These are phyloP conservation scores for Tinamus guttatus DNA, from an alignment of 2,113 vertebrate species.

Conservation along the genomic window DNA sequence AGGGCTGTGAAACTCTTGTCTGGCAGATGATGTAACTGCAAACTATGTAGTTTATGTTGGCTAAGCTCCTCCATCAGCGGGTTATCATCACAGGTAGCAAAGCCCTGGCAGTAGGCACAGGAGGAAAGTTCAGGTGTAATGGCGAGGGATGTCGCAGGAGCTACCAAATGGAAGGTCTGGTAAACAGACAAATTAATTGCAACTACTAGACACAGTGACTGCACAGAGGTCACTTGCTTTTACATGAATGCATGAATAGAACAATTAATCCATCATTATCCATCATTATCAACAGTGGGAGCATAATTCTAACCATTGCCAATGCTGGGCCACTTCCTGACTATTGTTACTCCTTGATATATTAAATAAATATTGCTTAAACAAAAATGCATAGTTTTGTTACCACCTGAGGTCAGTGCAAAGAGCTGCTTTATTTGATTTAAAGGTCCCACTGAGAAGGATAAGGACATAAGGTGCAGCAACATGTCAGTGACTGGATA, in stretches of 20 bases:
- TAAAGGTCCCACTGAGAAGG: background rate
- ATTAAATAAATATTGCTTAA: background rate
- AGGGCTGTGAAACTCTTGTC: conserved; percentile 33
- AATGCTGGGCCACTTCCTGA: background rate
- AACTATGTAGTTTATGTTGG: background rate
- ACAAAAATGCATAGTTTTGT: background rate
- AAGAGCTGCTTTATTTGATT: background rate
- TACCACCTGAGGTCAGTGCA: background rate
- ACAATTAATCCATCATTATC: background rate
- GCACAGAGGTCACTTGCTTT: background rate
- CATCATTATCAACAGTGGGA: background rate
- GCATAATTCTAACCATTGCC: background rate
- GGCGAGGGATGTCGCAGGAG: background rate
- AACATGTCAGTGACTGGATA: background rate
- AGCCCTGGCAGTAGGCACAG: background rate
- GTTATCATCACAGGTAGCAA: background rate
- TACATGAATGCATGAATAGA: background rate
- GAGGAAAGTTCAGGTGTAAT: background rate
- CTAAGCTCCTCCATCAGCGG: background rate
- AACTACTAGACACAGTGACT: background rate
- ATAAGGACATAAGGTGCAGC: background rate
- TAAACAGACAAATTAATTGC: background rate
- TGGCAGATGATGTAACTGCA: background rate
- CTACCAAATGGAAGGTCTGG: too few species aligned
- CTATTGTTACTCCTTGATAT: background rate